Conservation (phyloP, 2,113 vertebrate genomes). For the Sorex fumeus region DNA sequence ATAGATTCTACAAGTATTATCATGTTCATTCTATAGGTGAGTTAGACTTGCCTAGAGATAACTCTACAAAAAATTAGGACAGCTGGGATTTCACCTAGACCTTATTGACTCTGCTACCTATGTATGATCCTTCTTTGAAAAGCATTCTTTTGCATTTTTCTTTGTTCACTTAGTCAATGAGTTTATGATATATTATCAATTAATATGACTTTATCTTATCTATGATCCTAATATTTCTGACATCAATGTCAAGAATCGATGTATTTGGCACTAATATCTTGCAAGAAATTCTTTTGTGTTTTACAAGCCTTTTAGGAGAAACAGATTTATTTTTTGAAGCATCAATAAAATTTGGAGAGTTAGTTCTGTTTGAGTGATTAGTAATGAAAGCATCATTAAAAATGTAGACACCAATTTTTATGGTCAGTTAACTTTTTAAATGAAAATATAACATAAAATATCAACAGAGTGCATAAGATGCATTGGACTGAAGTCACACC, state of each 20-base stretch:
- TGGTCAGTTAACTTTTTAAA: conserved; percentile 59
- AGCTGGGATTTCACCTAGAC: background rate
- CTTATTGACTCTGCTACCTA: background rate
- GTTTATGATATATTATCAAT: background rate
- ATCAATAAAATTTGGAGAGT: conserved; percentile 41
- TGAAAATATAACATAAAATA: conserved; percentile 27
- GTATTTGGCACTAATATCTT: conserved; percentile 2
- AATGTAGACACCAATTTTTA: conserved; percentile 68
- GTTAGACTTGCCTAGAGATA: background rate
- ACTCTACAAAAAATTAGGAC: background rate
- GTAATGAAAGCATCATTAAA: conserved; percentile 56
- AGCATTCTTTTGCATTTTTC: background rate
- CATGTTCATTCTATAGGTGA: background rate
- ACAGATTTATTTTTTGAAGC: conserved; percentile 39
- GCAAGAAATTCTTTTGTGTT: conserved; percentile 40
- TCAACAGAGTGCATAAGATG: background rate
- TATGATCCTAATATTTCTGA: conserved; percentile 47
- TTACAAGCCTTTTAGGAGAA: conserved; percentile 44
- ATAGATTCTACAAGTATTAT: background rate
- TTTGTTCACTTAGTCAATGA: background rate
- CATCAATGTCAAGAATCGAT: conserved; percentile 29
- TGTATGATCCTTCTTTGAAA: background rate
- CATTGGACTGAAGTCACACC: background rate
- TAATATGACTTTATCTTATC: conserved; percentile 14
- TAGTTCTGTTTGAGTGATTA: conserved; percentile 19